Evolutionary conservation across 2,797 vertebrate species (phyloP), one percentile per base, ranked within the genome.

Genomic region (Platalea minor): DNA sequence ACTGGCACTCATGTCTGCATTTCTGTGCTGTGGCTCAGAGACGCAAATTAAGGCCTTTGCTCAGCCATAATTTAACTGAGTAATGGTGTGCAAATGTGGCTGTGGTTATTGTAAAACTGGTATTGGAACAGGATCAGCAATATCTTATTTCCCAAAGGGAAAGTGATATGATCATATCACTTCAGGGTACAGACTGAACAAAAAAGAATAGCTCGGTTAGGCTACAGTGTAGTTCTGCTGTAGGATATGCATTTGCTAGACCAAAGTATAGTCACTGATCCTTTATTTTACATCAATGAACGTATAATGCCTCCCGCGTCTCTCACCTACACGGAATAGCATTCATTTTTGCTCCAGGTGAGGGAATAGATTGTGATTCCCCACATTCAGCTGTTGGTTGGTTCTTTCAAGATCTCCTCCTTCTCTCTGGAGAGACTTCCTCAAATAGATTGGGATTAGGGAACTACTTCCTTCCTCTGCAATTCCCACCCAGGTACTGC

Each of bases 81-180:
- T 86, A 88, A 79, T 65, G 39, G 31, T 79, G 61, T 76, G 65
- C 41, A 91, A 90, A 93, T 80, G 31, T 54, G 65, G 33, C 54
- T 90, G 50, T 64, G 15, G 19, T 54, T 92, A 33, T 84, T 91
- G 39, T 86, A 73, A 78, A 93, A 95, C 50, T 45, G 17, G 5
- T 73, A 45, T 28, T 90, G 67, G 85, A 95, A 89, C 31, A 86
- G 33, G 28, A 91, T 95, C 69, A 93, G 65, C 41, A 69, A 63
- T 86, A 81, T 91, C 63, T 84, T n/a, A 37, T 92, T 91, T 93
- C 89, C 76, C 46, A 43, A 59, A 83, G 90, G 61, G 85, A 65
- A 94, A 78, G 10, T 59, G 29, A 31, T 83, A 37, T 3, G 28
- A 65, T 67, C 61, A 13, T 53, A 72, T 54, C 76, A 53, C 5